Percentiles rank a stretch among this genome's conserved stretches.
phyloP scores from a whole-genome alignment of 2,797 vertebrate genomes.

The Hapalemur alaotrensis region DNA sequence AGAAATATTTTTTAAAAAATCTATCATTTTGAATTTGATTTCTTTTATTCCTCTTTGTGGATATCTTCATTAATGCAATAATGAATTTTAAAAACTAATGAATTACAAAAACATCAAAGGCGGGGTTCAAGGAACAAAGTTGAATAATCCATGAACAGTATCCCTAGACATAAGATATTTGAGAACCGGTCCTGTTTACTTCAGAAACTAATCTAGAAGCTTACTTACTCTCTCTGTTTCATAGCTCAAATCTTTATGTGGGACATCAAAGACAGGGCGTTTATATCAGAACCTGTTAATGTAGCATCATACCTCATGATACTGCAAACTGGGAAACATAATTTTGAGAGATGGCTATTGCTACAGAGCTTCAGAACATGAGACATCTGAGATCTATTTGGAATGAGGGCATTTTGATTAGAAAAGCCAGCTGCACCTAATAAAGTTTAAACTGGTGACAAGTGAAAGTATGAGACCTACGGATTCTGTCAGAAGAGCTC shows the following conservation, averaged over 20 bases:
- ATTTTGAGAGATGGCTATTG: slow-evolving; percentile 77
- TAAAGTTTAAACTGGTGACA: slow-evolving; percentile 75
- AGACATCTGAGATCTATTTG: slow-evolving; percentile 76
- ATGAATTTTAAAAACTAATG: neutral
- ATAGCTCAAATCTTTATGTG: slow-evolving; percentile 77
- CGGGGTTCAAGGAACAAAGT: neutral
- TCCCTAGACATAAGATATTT: neutral
- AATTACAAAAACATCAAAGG: neutral
- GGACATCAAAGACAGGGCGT: slow-evolving; percentile 74
- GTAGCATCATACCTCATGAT: slow-evolving; percentile 71
- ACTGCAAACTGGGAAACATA: slow-evolving; percentile 75
- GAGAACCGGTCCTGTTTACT: slow-evolving; percentile 40
- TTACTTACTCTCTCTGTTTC: slow-evolving; percentile 72
- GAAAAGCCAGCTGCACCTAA: slow-evolving; percentile 79
- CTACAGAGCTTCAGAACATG: slow-evolving; percentile 73
- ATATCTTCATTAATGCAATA: neutral
- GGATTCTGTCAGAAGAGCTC: slow-evolving; percentile 99
- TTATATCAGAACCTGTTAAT: slow-evolving; percentile 76
- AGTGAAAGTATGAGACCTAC: slow-evolving; percentile 89
- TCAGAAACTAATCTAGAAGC: slow-evolving; percentile 78
- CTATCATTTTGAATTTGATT: neutral
- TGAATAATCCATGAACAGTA: neutral
- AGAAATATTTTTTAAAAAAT: neutral
- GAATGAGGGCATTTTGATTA: slow-evolving; percentile 75
- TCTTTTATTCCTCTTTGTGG: neutral